Base-by-base conservation (phyloP, 1,140 invertebrate genomes). In the Drusus annulatus region DNA sequence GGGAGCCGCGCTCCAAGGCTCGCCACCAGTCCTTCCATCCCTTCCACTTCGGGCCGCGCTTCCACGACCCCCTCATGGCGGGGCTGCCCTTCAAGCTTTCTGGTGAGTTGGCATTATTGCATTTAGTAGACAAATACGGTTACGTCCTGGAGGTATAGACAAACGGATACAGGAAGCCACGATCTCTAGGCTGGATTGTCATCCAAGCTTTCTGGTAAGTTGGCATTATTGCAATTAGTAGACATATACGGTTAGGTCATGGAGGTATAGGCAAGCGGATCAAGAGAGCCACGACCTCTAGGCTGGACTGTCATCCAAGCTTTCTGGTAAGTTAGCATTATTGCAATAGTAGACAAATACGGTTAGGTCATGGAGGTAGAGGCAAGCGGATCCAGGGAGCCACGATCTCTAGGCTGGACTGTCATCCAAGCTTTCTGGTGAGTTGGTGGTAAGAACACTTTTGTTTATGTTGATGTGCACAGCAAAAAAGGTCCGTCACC, bases 1-100 rank as follows among this genome's bases (percentile, higher is more conserved):
- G 98, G 84, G 98, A 99, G 87, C 98, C 98, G 1, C 91, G 98
- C 82, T 98, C 96, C 31, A 99, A 99, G 91, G 96, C 96, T 84
- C 91, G 95, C 74, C 95, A 96, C 85, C 94, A 95, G 86, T 93
- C 94, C 56, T 96, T 96, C 86, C 95, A 96, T 91, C 95, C 95
- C 51, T 96, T 95, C 87, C 95, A 95, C 84, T 96, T 96, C 87
- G 95, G 94, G 77, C 94, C 95, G 31, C 91, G 94, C 60, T 96
- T 96, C 86, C 95, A 95, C 76, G 95, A 95, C 85, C 94, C 94
- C 23, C 91, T 95, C 15, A 93, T 95, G 87, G 94, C 95, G 71
- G 93, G 93, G 19, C 86, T 96, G 86, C 94, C 94, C 84, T 96
- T 96, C 87, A 96, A 96, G 90, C 90, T 96, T 83, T 94, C 94